Evolutionary conservation across 1,140 invertebrate species (phyloP), one percentile per base, ranked within the genome.

Genomic region (Triops cancriformis): DNA sequence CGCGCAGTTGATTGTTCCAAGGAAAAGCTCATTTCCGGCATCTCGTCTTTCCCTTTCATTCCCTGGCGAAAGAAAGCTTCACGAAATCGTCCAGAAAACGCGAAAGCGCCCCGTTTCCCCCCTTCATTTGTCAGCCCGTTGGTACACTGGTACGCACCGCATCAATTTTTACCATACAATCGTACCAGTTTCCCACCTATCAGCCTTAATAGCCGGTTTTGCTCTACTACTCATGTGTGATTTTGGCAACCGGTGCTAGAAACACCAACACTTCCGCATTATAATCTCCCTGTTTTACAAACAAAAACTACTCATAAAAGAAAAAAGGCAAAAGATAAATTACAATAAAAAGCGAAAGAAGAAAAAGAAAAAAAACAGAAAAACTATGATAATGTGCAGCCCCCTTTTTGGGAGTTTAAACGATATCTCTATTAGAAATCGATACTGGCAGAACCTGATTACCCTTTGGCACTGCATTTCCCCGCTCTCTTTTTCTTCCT

Each of bases 21-120:
- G n/a, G 51, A 64, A 64, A 64, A 64, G 51, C 51, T 64, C 51
- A 64, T 64, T 64, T 64, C 51, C 51, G 51, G 51, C 51, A n/a
- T 64, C 14, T 23, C 51, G 3, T 23, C 10, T 18, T 64, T 64
- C 45, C 23, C 45, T 64, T 23, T 64, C 45, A n/a, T 64, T 45
- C 23, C 18, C 18, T 64, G 6, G 10, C 0, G 0, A 64, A 37
- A 37, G 31, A 37, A 37, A 37, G 31, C 31, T 37, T 23, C 43
- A 23, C 6, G 23, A 23, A 23, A 64, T 64, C 6, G 51, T 64
- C 51, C 51, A 18, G 18, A 64, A 64, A 64, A 64, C 18, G 14
- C 51, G 14, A 37, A 37, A 37, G 7, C 31, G 18, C 51, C 23
- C 23, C 51, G 1, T 45, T 45, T 18, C 11, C 11, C 11, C 43